These are phyloP conservation scores for Anthopleura sola DNA, from an alignment of 64 coral and sea anemone species.

Conservation along the genomic window DNA sequence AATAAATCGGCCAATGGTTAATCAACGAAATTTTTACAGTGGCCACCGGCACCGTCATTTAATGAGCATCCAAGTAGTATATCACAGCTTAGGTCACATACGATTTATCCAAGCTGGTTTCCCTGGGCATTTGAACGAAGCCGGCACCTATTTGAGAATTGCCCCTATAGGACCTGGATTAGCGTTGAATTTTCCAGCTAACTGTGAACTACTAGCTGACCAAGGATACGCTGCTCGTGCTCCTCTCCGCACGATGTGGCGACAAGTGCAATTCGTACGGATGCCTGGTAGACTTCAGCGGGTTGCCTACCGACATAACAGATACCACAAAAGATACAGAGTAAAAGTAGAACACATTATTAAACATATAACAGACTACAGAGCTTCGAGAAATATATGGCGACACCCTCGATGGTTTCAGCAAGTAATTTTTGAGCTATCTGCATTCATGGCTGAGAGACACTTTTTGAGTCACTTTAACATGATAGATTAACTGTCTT, in stretches of 20 bases:
- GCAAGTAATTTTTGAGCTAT: constrained; percentile 1
- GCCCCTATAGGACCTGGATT: not conserved
- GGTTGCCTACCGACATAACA: not conserved
- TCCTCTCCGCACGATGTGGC: constrained; percentile 5
- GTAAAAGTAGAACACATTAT: constrained; percentile 7
- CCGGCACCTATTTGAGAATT: constrained; percentile 14
- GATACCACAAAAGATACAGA: constrained; percentile 9
- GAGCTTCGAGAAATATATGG: constrained; percentile 9
- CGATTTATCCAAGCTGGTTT: constrained; percentile 9
- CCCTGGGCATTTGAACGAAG: no score
- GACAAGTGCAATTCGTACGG: not conserved
- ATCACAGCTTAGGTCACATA: constrained; percentile 3
- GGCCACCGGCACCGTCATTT: constrained; percentile 5
- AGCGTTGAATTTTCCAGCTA: not conserved
- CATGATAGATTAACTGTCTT: no score
- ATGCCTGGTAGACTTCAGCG: constrained; percentile 5
- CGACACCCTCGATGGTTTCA: no score
- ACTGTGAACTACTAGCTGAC: not conserved
- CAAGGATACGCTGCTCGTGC: constrained; percentile 5
- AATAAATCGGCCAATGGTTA: not conserved
- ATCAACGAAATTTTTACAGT: not conserved
- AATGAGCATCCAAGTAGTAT: constrained; percentile 7
- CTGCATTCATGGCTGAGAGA: no score
- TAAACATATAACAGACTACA: constrained; percentile 1
- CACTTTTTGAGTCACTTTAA: no score